phyloP scores from a whole-genome alignment of 2,888 invertebrate genomes.

The Drosophila affinis region DNA sequence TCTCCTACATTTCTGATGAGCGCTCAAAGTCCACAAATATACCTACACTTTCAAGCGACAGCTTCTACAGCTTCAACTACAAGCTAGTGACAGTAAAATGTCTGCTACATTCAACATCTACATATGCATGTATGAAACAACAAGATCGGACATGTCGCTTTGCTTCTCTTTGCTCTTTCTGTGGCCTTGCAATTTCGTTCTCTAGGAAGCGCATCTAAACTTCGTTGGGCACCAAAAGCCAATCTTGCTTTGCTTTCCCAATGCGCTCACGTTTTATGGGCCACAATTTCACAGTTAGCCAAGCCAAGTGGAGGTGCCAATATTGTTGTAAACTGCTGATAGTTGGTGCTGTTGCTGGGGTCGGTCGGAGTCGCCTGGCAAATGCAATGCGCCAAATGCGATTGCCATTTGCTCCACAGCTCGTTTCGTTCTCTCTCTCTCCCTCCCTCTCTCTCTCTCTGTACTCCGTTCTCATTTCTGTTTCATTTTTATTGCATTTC shows the following conservation, averaged over 20 bases:
- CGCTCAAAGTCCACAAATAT: no score
- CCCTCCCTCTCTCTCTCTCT: not conserved
- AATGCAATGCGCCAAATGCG: conserved; percentile 71
- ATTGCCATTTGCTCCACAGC: conserved; percentile 61
- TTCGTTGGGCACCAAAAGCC: not conserved
- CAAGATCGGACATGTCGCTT: no score
- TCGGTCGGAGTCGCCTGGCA: conserved; percentile 35
- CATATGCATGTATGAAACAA: no score
- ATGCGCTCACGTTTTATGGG: conserved; percentile 76
- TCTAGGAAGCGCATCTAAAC: not conserved
- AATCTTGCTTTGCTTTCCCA: conserved; percentile 25
- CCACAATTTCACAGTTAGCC: conserved; percentile 76
- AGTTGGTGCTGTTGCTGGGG: conserved; percentile 46
- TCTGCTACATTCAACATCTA: no score
- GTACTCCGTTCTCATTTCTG: conserved; percentile 34
- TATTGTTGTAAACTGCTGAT: conserved; percentile 80
- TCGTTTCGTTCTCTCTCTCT: conserved; percentile 22
- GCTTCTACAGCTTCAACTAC: no score
- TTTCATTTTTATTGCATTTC: conserved; percentile 68
- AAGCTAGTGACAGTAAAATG: no score
- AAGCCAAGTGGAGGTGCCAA: conserved; percentile 73
- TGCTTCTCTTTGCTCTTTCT: no score
- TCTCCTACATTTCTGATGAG: no score
- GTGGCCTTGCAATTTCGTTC: no score
- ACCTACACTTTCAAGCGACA: no score